phyloP scores from a whole-genome alignment of 2,888 invertebrate genomes.

The Coleophora deauratella region DNA sequence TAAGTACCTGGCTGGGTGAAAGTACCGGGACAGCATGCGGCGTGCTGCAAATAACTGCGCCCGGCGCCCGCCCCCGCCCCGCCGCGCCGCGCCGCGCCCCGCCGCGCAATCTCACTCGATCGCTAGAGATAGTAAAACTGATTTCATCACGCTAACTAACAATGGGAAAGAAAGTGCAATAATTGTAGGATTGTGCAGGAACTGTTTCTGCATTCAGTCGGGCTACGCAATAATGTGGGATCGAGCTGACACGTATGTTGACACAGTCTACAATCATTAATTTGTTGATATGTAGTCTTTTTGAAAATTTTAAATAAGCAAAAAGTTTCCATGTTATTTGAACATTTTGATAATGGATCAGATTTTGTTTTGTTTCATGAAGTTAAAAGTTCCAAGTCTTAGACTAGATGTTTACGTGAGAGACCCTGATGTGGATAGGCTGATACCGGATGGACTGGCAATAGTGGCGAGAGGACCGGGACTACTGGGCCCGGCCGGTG shows the following conservation, averaged over 20 bases:
- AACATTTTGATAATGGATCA: too few species aligned
- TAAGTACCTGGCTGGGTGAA: slow-evolving; percentile 54
- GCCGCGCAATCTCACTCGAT: slow-evolving; percentile 57
- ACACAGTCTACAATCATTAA: too few species aligned
- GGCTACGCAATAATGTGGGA: slow-evolving; percentile 14
- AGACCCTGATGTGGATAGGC: too few species aligned
- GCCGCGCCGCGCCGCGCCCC: slow-evolving; percentile 31
- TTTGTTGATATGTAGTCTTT: too few species aligned
- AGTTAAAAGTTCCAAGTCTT: too few species aligned
- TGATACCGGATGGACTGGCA: too few species aligned
- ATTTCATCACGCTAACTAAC: slow-evolving; percentile 58
- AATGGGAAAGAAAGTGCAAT: slow-evolving; percentile 69
- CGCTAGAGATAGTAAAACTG: slow-evolving; percentile 62
- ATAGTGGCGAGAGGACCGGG: too few species aligned
- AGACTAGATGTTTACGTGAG: too few species aligned
- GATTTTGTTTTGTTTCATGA: too few species aligned
- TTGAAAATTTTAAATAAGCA: too few species aligned
- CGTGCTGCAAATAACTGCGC: slow-evolving; percentile 30
- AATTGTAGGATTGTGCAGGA: slow-evolving; percentile 64
- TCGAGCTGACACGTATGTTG: slow-evolving; percentile 8
- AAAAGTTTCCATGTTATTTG: too few species aligned
- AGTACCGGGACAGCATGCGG: slow-evolving; percentile 55
- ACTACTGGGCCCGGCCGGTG: too few species aligned
- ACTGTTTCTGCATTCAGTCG: slow-evolving; percentile 29
- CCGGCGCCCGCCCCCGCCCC: slow-evolving; percentile 23